Evolutionary conservation across 2,888 invertebrate genomes (phyloP), one percentile per base, ranked within the genome.

Genomic region (Agriopis marginaria): DNA sequence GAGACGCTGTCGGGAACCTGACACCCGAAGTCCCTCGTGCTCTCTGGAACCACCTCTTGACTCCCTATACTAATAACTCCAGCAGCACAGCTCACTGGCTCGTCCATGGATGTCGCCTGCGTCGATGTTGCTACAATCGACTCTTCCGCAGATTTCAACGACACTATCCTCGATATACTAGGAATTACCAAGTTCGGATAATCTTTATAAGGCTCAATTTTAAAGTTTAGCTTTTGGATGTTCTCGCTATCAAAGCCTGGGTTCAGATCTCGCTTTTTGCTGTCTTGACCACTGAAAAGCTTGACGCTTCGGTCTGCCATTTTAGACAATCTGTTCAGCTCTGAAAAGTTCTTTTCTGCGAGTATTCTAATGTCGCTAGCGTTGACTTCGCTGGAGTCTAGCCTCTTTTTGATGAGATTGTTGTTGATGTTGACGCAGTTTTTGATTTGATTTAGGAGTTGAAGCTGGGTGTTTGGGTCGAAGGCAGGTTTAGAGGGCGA

Each of bases 291-390:
- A 69, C 90, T 93, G 42, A 91, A 88, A 50, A 92, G 80, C 75
- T 93, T 92, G 1, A 94, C 89, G 71, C 94, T 93, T 61, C 83
- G 82, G 66, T 93, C 93, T 0, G 94, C 94, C 88, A 94, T 92
- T 68, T 90, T 89, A n/a, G 94, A 94, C 8, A 94, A 78, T 45
- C 92, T 83, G 68, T 89, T 89, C 0, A 94, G 79, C 73, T 94
- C 94, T 0, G 91, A 89, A 72, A 94, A 92, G 76, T 94, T 94
- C 74, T 92, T 94, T 64, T 94, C 93, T 0, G 94, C 92, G 50
- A 94, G 77, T 1, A 84, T 79, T 71, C 87, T 84, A 47, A 94
- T 94, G 75, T 89, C 89, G 10, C 50, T 66, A 0, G 84, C 85
- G 14, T 74, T 61, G 10, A 78, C 73, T 3, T 73, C 75, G 7